phyloP scores from a whole-genome alignment of 2,797 vertebrate genomes.

The Enteromius trimaculatus region DNA sequence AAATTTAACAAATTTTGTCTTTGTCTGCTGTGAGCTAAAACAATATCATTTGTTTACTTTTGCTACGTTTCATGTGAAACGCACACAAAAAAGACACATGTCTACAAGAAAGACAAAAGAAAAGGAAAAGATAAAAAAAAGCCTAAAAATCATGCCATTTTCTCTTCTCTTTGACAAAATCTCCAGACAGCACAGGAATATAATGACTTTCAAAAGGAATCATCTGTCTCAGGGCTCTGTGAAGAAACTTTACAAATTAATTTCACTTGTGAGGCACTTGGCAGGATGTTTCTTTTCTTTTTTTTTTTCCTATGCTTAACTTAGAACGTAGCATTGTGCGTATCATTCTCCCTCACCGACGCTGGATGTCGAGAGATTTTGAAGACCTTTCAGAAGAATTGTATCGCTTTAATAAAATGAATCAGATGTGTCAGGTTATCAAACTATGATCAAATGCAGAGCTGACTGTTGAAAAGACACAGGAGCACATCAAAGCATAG shows the following conservation, averaged over 20 bases:
- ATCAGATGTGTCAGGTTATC: constrained; percentile 78
- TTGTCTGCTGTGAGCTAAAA: constrained; percentile 20
- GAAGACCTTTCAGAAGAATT: constrained; percentile 67
- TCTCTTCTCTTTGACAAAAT: constrained; percentile 68
- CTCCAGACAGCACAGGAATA: constrained; percentile 57
- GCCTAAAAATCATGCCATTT: constrained; percentile 56
- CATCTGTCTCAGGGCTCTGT: constrained; percentile 61
- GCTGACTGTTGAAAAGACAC: constrained; percentile 73
- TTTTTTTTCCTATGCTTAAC: constrained; percentile 32
- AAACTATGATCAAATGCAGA: constrained; percentile 78
- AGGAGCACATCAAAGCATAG: constrained; percentile 73
- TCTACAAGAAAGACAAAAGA: constrained; percentile 49
- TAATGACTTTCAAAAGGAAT: constrained; percentile 70
- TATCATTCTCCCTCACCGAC: constrained; percentile 53
- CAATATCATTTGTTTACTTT: constrained; percentile 47
- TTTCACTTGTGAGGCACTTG: constrained; percentile 62
- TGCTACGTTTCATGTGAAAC: constrained; percentile 53
- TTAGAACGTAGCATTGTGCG: constrained; percentile 60
- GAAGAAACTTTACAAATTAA: constrained; percentile 69
- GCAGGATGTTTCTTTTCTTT: constrained; percentile 54
- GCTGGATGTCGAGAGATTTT: constrained; percentile 67
- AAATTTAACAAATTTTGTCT: constrained; percentile 13
- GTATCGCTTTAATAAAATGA: constrained; percentile 76
- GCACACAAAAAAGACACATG: constrained; percentile 44
- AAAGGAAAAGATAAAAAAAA: constrained; percentile 42